Conservation (phyloP, 2,797 vertebrate species). For the Enteromius anoplus region DNA sequence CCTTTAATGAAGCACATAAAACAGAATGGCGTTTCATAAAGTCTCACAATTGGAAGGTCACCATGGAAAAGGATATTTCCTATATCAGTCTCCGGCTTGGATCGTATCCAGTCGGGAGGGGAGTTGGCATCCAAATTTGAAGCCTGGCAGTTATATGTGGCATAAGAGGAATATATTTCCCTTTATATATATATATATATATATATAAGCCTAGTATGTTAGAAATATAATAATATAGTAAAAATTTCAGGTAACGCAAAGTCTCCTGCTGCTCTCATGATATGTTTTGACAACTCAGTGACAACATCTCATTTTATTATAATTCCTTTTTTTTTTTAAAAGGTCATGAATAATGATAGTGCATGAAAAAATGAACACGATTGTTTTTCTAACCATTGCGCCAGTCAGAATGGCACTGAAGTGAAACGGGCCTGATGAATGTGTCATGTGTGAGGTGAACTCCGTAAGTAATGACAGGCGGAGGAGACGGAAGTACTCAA, state of each 20-base stretch:
- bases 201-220: not conserved
- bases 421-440: slow-evolving; percentile 42
- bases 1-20: slow-evolving; percentile 39
- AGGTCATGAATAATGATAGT: slow-evolving; percentile 55
- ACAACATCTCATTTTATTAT: slow-evolving; percentile 45
- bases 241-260: slow-evolving; percentile 22
- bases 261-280: slow-evolving; percentile 48
- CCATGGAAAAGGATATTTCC: slow-evolving; percentile 26
- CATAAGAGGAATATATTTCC: not conserved
- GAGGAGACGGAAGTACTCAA: slow-evolving; percentile 24
- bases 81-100: slow-evolving; percentile 23
- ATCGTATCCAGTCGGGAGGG: not conserved
- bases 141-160: slow-evolving; percentile 22
- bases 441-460: slow-evolving; percentile 38
- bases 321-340: slow-evolving; percentile 31
- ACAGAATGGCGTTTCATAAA: slow-evolving; percentile 27
- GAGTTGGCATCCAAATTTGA: not conserved
- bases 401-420: slow-evolving; percentile 45
- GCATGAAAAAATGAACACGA: slow-evolving; percentile 22
- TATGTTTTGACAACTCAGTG: slow-evolving; percentile 55
- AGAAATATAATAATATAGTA: slow-evolving; percentile 1
- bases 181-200: not conserved
- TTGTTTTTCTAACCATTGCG: slow-evolving; percentile 45
- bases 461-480: slow-evolving; percentile 40
- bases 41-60: slow-evolving; percentile 33